These are phyloP conservation scores for Mechanitis messenoides DNA, from an alignment of 2,888 invertebrate species.

Conservation along the genomic window DNA sequence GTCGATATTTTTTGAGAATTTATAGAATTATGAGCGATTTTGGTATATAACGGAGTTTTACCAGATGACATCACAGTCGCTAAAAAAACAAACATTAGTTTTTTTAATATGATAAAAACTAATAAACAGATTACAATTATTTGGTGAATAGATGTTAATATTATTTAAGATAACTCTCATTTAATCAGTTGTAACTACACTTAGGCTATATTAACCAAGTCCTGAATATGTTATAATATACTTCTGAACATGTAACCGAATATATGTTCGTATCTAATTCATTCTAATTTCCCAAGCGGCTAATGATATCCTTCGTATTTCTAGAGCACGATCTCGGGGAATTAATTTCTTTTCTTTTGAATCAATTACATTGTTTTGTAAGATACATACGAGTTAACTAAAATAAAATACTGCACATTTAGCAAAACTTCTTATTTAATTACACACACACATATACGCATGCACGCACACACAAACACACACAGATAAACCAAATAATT, in stretches of 20 bases:
- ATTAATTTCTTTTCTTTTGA: constrained; percentile 6
- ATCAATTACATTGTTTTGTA: not conserved
- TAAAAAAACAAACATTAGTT: too few relatives aligned
- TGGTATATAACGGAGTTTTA: too few relatives aligned
- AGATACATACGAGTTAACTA: not conserved
- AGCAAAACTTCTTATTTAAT: not conserved
- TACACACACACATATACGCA: not conserved
- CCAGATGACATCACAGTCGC: too few relatives aligned
- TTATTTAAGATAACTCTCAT: too few relatives aligned
- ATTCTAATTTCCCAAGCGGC: constrained; percentile 66
- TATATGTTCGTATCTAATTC: constrained; percentile 45
- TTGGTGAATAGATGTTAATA: too few relatives aligned
- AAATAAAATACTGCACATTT: not conserved
- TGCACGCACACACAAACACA: too few relatives aligned
- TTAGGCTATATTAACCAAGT: not conserved
- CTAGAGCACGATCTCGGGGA: constrained; percentile 29
- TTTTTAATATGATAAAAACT: too few relatives aligned
- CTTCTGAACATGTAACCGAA: constrained; percentile 20
- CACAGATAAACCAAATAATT: not conserved
- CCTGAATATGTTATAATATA: constrained; percentile 24
- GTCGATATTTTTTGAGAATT: too few relatives aligned
- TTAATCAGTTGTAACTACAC: too few relatives aligned
- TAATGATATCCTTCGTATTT: constrained; percentile 61
- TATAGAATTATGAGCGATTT: too few relatives aligned
- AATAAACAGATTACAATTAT: too few relatives aligned